phyloP scores from a whole-genome alignment of 2,888 invertebrate genomes.

The Coelogynopora nodosa region DNA sequence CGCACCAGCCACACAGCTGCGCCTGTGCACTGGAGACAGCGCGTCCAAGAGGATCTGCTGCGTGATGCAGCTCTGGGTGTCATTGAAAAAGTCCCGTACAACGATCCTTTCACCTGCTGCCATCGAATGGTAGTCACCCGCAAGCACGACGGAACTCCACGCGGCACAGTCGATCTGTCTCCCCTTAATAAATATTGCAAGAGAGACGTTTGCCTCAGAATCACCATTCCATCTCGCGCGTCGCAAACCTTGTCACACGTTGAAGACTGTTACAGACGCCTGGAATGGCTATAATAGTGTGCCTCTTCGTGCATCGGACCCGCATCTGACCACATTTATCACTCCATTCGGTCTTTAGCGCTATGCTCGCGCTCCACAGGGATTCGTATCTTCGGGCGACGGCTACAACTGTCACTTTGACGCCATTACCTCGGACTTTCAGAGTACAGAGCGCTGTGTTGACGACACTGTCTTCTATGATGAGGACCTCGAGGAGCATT shows the following conservation, averaged over 20 bases:
- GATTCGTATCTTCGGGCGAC: neutral
- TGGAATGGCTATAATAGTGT: neutral
- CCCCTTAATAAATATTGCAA: neutral
- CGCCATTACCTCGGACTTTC: neutral
- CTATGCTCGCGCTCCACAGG: neutral
- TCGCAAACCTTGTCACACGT: neutral
- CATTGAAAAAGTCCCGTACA: slow-evolving; percentile 7
- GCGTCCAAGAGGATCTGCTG: neutral
- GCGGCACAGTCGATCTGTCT: neutral
- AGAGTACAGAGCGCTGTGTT: neutral
- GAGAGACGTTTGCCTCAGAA: neutral
- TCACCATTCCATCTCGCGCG: neutral
- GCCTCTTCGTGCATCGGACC: neutral
- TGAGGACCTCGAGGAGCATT: neutral
- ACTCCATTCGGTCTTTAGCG: neutral
- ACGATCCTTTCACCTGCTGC: neutral
- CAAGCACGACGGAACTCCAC: neutral
- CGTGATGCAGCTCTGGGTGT: slow-evolving; percentile 20
- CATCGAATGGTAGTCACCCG: neutral
- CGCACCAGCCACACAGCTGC: neutral
- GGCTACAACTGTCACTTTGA: neutral
- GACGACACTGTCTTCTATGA: neutral
- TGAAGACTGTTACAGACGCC: neutral
- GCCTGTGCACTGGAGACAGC: neutral
- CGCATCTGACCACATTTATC: neutral